Evolutionary conservation across 2,888 invertebrate species (phyloP).

Genomic region (Eurytoma adleriae): DNA sequence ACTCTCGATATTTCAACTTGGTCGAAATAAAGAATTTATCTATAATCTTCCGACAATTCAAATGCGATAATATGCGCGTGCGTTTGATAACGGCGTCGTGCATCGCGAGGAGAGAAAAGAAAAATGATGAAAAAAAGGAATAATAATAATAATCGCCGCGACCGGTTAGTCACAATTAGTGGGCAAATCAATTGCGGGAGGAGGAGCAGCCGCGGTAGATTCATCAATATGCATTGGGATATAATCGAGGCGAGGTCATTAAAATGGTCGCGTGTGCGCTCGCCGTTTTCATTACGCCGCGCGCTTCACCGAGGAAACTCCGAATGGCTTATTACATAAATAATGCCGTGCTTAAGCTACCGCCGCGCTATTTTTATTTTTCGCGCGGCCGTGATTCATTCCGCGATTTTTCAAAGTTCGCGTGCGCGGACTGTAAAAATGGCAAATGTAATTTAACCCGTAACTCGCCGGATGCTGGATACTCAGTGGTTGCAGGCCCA

Average conservation of each 20-base stretch:
- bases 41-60: constrained; percentile 4
- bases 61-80: constrained; percentile 8
- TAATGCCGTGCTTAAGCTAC: constrained; percentile 44
- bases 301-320: constrained; percentile 26
- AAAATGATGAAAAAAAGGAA: neutral
- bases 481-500: neutral
- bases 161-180: constrained; percentile 69
- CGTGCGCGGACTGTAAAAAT: neutral
- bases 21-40: neutral
- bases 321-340: constrained; percentile 53
- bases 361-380: constrained; percentile 1
- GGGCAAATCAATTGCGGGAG: constrained; percentile 66
- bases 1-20: neutral
- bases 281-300: constrained; percentile 33
- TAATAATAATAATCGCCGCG: constrained; percentile 55
- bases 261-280: constrained; percentile 54
- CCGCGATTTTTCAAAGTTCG: neutral
- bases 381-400: neutral
- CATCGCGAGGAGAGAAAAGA: neutral
- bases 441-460: constrained; percentile 30
- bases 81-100: constrained; percentile 31
- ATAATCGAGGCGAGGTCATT: constrained; percentile 67
- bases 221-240: constrained; percentile 66
- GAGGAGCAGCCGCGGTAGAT: constrained; percentile 54
- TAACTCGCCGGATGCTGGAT: neutral